Conservation (phyloP, 2,888 invertebrate species). For the Mythimna impura region DNA sequence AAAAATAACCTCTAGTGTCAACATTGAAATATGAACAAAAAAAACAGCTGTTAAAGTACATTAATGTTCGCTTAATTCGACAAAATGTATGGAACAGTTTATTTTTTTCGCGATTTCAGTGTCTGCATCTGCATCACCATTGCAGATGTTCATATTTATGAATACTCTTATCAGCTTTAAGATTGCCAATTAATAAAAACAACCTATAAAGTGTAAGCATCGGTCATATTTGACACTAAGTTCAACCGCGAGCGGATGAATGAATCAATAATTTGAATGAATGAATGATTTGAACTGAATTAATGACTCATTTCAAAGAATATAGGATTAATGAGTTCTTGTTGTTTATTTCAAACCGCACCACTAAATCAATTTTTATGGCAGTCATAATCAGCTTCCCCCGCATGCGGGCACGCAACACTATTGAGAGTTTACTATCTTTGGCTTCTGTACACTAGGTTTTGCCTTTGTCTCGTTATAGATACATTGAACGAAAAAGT, state of each 20-base stretch:
- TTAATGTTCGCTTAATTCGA: too few relatives aligned
- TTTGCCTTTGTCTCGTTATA: neutral
- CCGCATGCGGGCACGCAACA: conserved; percentile 16
- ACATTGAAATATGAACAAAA: too few relatives aligned
- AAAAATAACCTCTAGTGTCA: too few relatives aligned
- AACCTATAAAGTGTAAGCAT: neutral
- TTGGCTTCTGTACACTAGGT: neutral
- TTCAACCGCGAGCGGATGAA: neutral
- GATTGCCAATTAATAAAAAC: neutral
- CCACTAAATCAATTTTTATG: neutral
- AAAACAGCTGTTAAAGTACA: too few relatives aligned
- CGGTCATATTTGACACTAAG: neutral
- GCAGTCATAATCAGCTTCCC: neutral
- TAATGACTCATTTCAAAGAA: too few relatives aligned
- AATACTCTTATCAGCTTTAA: neutral
- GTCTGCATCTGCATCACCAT: too few relatives aligned
- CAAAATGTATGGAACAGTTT: neutral
- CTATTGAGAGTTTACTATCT: neutral
- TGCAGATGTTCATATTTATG: neutral
- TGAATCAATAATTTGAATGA: too few relatives aligned
- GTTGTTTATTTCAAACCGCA: neutral
- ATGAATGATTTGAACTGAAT: too few relatives aligned
- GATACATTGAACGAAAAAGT: neutral
- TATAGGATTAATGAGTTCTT: neutral
- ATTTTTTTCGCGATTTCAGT: neutral